Percentiles rank a stretch among this genome's conserved stretches.
phyloP scores from a whole-genome alignment of 1,140 invertebrate genomes.

The Lysiphlebus fabarum region DNA sequence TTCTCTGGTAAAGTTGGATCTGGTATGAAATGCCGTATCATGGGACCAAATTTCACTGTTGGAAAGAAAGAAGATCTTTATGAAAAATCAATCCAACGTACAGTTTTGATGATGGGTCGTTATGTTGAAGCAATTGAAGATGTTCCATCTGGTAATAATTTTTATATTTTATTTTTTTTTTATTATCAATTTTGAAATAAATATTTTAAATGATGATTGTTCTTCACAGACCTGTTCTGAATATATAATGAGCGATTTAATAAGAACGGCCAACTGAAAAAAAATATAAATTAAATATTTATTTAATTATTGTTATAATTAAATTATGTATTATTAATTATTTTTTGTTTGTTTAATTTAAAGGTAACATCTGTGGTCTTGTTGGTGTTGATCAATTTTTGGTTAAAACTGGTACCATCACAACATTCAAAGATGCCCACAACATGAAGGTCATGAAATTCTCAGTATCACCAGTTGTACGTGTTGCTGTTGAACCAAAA shows the following conservation, averaged over 20 bases:
- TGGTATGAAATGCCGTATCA: conserved; percentile 94
- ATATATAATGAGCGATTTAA: conserved; percentile 31
- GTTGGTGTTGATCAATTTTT: conserved; percentile 99
- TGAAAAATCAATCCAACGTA: conserved; percentile 98
- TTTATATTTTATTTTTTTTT: conserved; percentile 2
- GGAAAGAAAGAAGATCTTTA: conserved; percentile 99
- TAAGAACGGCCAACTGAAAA: conserved; percentile 39
- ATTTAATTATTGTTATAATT: background rate
- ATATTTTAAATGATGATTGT: conserved; percentile 39
- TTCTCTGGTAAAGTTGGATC: conserved; percentile 96
- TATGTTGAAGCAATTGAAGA: conserved; percentile 99
- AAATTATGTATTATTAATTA: background rate
- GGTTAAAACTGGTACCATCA: conserved; percentile 99
- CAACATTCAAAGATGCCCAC: conserved; percentile 98
- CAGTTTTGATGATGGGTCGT: conserved; percentile 99
- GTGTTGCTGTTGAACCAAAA: conserved; percentile 98
- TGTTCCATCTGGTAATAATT: conserved; percentile 81
- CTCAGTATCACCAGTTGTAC: conserved; percentile 98
- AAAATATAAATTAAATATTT: conserved; percentile 10
- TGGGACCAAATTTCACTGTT: conserved; percentile 96
- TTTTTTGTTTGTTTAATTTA: conserved; percentile 19
- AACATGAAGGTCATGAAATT: conserved; percentile 99
- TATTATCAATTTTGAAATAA: no score
- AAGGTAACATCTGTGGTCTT: conserved; percentile 95
- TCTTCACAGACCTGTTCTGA: conserved; percentile 47